Evolutionary conservation across 2,113 vertebrate species (phyloP).

Genomic region (Microcebus jonahi): DNA sequence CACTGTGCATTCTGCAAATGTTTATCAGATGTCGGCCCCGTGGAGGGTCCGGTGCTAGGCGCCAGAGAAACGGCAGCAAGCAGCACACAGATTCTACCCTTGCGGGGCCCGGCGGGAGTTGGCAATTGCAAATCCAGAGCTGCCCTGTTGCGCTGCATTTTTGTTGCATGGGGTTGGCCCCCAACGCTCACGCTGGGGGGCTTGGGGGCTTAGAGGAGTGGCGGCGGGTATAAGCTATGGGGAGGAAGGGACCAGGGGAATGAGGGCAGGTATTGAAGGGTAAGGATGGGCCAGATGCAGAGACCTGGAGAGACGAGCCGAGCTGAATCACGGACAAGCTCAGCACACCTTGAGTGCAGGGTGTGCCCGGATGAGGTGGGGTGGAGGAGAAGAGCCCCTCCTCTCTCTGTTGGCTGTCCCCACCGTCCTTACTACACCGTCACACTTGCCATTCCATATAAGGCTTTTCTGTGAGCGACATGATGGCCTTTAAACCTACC

Average conservation of each 20-base stretch:
- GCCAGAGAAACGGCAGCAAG: background rate
- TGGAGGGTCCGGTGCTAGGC: background rate
- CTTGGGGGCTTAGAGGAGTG: background rate
- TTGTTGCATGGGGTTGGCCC: background rate
- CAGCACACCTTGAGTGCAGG: background rate
- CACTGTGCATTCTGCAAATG: background rate
- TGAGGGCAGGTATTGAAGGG: background rate
- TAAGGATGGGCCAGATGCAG: background rate
- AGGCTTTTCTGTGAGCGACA: background rate
- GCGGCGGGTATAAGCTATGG: accelerated
- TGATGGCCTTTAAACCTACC: background rate
- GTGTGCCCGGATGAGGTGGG: accelerated
- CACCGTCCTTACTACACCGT: no score
- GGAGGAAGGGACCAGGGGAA: background rate
- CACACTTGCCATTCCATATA: background rate
- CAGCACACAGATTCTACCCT: background rate
- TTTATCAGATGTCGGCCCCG: background rate
- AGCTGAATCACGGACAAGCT: background rate
- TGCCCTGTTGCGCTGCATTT: background rate
- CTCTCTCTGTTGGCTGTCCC: background rate
- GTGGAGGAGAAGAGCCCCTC: background rate
- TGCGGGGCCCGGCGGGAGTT: accelerated
- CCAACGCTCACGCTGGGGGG: no score
- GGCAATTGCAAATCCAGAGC: background rate
- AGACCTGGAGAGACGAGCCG: background rate